Base-by-base conservation (phyloP, 1,140 invertebrate species). In the Halesus radiatus region DNA sequence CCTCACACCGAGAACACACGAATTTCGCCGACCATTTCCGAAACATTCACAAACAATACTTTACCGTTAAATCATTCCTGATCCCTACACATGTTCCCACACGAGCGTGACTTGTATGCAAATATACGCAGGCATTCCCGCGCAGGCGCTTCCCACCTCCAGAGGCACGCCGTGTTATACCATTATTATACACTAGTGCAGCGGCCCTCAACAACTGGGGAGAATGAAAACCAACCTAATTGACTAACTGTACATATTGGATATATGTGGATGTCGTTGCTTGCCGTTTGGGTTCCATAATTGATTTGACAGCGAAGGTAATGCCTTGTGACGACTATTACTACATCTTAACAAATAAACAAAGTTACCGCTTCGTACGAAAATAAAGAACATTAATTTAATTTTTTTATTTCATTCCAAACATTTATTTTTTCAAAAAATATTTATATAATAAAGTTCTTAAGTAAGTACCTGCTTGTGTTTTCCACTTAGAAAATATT, bases 61-160 rank as follows among this genome's bases (percentile, higher is more conserved):
- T 70, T 70, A 70, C 66, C 16, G 66, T 70, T 70, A 70, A 70
- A 70, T 50, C 66, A 70, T 50, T 70, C 66, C 23, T 29, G 20
- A 23, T 64, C 15, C 60, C 66, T 70, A 50, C 66, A 70, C 66
- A 70, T 70, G 66, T 70, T 70, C 66, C 66, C 66, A 50, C 66
- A 50, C 66, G 22, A 13, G 66, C 66, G 66, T 70, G 66, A 70
- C 66, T 52, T 70, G 66, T 70, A 70, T 70, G 66, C 66, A 70
- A 70, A 70, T 70, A 70, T 50, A 23, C 10, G 16, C 66, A 70
- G 37, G 22, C 66, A 70, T 70, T 70, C 32, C 66, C 66, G 37
- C 16, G 22, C 29, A 18, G n/a, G 13, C 37, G 15, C 66, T 52
- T 52, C 16, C 37, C 32, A 50, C 37, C 66, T 70, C 37, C 37